Conservation (phyloP, 2,888 invertebrate genomes). For the Entomobrya proxima region DNA sequence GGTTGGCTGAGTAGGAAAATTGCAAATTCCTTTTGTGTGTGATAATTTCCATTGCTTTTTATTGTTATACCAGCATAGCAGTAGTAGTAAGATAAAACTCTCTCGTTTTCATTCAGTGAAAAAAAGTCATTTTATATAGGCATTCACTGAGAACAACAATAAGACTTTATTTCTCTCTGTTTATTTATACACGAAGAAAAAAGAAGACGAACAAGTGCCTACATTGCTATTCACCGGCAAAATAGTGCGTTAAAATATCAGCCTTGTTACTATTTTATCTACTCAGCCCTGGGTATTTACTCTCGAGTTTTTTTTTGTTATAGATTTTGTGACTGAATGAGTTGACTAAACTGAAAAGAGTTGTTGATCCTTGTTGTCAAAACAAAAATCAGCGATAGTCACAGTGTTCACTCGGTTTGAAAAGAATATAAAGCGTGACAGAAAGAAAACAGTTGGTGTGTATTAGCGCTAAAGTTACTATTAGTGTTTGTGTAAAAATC, state of each 20-base stretch:
- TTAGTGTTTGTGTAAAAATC: background rate
- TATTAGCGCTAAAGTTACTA: background rate
- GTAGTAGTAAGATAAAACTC: background rate
- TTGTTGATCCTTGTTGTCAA: slow-evolving; percentile 25
- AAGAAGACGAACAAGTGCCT: background rate
- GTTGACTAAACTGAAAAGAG: background rate
- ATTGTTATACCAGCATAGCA: background rate
- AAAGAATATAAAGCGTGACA: slow-evolving; percentile 28
- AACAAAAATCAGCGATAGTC: background rate
- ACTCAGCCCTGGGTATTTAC: background rate
- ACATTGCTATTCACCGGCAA: background rate
- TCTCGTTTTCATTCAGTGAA: background rate
- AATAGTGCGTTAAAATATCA: slow-evolving; percentile 42
- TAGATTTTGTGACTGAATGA: background rate
- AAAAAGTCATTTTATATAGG: no score
- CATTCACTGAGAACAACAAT: background rate
- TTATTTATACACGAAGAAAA: background rate
- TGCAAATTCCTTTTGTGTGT: slow-evolving; percentile 55
- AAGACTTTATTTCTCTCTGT: slow-evolving; percentile 12
- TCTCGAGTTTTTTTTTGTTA: slow-evolving; percentile 6
- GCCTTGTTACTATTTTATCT: slow-evolving; percentile 21
- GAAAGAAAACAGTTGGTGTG: background rate
- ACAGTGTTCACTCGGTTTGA: background rate
- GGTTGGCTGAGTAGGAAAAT: slow-evolving; percentile 59
- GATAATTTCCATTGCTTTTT: background rate